Base-by-base conservation (phyloP, 2,888 invertebrate genomes). In the Drosophila algonquin region DNA sequence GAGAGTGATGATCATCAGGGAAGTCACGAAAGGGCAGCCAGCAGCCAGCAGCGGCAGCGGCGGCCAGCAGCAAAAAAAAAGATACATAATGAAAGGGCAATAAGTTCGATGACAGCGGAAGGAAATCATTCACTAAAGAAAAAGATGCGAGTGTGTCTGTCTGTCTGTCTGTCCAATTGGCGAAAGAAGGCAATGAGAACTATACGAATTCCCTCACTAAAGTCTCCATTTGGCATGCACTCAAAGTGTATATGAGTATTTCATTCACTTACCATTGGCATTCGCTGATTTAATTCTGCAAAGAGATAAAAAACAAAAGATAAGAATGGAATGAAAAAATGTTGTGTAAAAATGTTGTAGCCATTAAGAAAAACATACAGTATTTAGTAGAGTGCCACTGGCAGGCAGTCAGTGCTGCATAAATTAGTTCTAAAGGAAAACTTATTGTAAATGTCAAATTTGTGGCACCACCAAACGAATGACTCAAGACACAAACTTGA, bases 221-320 rank as follows among this genome's bases (percentile, higher is more conserved):
- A 40, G 40, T 1, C 40, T 14, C 40, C 35, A 12, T 14, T 40
- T 40, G 35, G 35, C 14, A 12, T 4, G 14, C 45, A 14, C 55
- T 32, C 16, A 14, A 27, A 60, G 47, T 32, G 30, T 16, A 27
- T 32, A 60, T 21, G 21, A 3, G 18, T 50, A 59, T 64, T 16
- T 75, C 68, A 62, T 71, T 46, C 52, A 92, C 92, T 92, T 91
- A 92, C 92, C 92, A 86, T 92, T 92, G 80, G 90, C 91, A 89
- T 92, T 92, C 73, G 91, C 90, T 85, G 92, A 92, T 90, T 92
- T 92, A 87, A 92, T 91, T 92, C 92, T 92, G 92, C 60, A 91
- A 92, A 80, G 14, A 62, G 81, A 89, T 21, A 21, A 2, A 21
- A 21, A 21, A 21, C 2, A 92, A 80, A 7, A 62, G 81, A 89